phyloP scores from a whole-genome alignment of 2,888 invertebrate species.

The Smittia aterrima region DNA sequence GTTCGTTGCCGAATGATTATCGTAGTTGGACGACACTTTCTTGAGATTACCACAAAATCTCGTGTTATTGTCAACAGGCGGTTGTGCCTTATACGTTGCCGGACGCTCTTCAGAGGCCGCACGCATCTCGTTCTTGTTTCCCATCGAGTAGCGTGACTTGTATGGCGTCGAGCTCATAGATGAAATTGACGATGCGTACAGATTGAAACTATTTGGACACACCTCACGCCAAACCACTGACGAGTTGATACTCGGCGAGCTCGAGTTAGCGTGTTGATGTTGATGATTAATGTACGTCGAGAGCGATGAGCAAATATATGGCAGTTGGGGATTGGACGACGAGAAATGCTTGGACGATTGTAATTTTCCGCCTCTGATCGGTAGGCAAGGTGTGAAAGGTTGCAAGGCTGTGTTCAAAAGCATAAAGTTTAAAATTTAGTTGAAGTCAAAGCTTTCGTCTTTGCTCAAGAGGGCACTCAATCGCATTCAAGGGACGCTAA shows the following conservation, averaged over 20 bases:
- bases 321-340: conserved; percentile 55
- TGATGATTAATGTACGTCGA: conserved; percentile 42
- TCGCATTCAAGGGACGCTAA: background rate
- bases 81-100: conserved; percentile 11
- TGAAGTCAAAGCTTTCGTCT: background rate
- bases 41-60: conserved; percentile 23
- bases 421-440: too few species aligned
- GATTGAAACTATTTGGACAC: conserved; percentile 54
- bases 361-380: conserved; percentile 54
- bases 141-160: conserved; percentile 47
- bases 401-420: conserved; percentile 49
- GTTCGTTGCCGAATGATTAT: conserved; percentile 12
- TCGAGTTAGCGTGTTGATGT: conserved; percentile 47
- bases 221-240: conserved; percentile 56
- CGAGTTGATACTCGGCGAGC: conserved; percentile 52
- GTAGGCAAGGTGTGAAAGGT: conserved; percentile 55
- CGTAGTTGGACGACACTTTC: conserved; percentile 34
- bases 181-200: conserved; percentile 53
- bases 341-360: conserved; percentile 55
- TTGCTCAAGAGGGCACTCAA: background rate
- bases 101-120: conserved; percentile 44
- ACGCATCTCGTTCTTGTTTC: conserved; percentile 43
- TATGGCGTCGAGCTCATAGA: conserved; percentile 50
- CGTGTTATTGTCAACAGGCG: conserved; percentile 3
- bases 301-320: conserved; percentile 49